Base-by-base conservation (phyloP, 2,113 vertebrate genomes). In the Callipepla squamata region DNA sequence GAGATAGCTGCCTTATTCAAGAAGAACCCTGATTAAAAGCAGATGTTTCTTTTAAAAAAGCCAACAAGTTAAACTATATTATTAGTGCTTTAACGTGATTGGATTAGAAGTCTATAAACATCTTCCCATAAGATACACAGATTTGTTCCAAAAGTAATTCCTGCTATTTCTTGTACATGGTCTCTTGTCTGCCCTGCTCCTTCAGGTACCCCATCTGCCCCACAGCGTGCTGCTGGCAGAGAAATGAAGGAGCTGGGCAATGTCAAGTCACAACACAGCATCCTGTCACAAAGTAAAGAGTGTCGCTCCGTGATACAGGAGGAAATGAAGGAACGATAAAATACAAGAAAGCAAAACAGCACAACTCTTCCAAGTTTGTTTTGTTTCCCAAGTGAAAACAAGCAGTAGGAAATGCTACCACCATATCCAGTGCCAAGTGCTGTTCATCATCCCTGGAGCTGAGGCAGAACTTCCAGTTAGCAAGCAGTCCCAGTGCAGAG, bases 41-140 rank as follows among this genome's bases (percentile, higher is more conserved):
- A 96, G 77, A 79, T 84, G 40, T 15, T 44, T 76, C 44, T 42
- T 68, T 44, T 21, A 1, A 73, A 82, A 66, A 85, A 96, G 93
- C 92, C 89, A 89, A 21, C 75, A 84, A 78, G 85, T 93, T 95
- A 97, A 95, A 95, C 96, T 75, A 90, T 80, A 94, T 86, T 93
- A 81, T 95, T 84, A 68, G 62, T 86, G 69, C 73, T 92, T 97
- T 91, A 93, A 85, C 45, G 93, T 78, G 23, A 88, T 94, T 96
- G 85, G 96, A 96, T 95, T 94, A 89, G 87, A 96, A 95, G 85
- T 62, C 87, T 92, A 59, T 59, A 79, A 95, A 94, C 85, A 80
- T 87, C 47, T 92, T 92, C 66, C 75, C 26, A 1, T 36, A 78
- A 79, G 48, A 72, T 69, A 75, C 18, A 61, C 6, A 3, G 34